Conservation (phyloP, 2,888 invertebrate genomes). For the Platycnemis pennipes region DNA sequence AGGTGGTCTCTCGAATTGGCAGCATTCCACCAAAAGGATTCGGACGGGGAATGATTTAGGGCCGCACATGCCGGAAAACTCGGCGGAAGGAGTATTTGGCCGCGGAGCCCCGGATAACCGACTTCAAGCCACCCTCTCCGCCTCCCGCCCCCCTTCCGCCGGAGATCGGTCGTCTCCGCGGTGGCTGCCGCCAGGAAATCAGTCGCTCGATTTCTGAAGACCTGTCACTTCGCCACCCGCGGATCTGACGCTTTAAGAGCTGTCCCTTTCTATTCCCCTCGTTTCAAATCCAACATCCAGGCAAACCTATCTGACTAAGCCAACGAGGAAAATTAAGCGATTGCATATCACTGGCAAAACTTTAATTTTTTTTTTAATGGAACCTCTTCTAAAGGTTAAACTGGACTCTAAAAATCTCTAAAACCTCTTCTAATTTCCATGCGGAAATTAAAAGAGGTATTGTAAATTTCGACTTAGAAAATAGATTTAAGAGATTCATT, state of each 20-base stretch:
- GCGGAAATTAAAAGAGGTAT: no score
- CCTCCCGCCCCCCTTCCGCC: not conserved
- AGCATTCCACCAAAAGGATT: not conserved
- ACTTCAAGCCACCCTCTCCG: no score
- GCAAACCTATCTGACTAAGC: no score
- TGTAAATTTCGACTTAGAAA: no score
- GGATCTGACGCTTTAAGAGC: not conserved
- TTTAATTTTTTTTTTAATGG: no score
- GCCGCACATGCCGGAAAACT: not conserved
- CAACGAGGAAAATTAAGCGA: no score
- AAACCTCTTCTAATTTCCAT: no score
- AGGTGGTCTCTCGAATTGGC: not conserved
- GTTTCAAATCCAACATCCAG: not conserved
- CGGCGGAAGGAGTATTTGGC: not conserved
- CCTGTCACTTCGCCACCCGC: not conserved
- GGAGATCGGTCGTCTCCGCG: not conserved
- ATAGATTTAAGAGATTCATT: no score
- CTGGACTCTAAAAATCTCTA: no score
- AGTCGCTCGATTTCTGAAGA: not conserved
- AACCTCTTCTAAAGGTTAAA: no score
- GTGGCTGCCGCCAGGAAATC: not conserved
- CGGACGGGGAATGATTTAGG: not conserved
- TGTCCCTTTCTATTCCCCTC: not conserved
- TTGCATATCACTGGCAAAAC: no score
- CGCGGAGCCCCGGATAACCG: not conserved